phyloP scores from a whole-genome alignment of 2,113 vertebrate genomes.

The Colistium nudipinnis region DNA sequence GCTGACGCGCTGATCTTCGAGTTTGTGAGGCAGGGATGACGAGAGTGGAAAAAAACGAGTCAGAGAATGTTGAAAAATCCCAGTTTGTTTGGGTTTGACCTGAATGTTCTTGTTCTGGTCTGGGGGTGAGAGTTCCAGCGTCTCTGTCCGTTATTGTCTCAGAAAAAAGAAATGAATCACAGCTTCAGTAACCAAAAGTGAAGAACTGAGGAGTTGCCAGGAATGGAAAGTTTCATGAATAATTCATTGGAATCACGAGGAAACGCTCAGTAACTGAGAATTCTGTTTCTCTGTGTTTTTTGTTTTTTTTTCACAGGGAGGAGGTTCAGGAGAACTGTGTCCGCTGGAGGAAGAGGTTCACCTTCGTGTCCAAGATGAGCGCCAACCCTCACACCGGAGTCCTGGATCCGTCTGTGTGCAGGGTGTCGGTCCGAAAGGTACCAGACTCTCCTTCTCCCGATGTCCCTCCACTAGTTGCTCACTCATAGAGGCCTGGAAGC shows the following conservation, averaged over 20 bases:
- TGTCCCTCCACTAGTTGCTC: no score
- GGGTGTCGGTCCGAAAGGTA: conserved; percentile 97
- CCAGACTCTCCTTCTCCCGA: conserved; percentile 23
- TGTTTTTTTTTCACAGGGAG: conserved; percentile 77
- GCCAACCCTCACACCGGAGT: conserved; percentile 95
- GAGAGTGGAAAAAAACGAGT: conserved; percentile 24
- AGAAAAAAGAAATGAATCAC: neutral
- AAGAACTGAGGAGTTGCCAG: neutral
- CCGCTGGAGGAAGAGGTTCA: conserved; percentile 94
- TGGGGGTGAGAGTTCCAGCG: neutral
- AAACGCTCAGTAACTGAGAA: neutral
- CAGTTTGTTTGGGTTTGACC: neutral
- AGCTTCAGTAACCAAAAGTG: neutral
- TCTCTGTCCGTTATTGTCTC: neutral
- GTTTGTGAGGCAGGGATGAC: conserved; percentile 29
- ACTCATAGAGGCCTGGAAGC: no score
- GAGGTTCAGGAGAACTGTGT: conserved; percentile 97
- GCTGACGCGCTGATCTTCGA: conserved; percentile 31
- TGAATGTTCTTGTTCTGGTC: neutral
- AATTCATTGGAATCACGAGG: conserved; percentile 1
- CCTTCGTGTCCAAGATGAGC: conserved; percentile 97
- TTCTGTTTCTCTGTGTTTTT: neutral
- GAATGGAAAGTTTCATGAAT: neutral
- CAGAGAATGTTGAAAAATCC: neutral
- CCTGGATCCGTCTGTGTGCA: conserved; percentile 93